Evolutionary conservation across 2,797 vertebrate species (phyloP), one percentile per base, ranked within the genome.

Genomic region (Pogonophryne albipinna): DNA sequence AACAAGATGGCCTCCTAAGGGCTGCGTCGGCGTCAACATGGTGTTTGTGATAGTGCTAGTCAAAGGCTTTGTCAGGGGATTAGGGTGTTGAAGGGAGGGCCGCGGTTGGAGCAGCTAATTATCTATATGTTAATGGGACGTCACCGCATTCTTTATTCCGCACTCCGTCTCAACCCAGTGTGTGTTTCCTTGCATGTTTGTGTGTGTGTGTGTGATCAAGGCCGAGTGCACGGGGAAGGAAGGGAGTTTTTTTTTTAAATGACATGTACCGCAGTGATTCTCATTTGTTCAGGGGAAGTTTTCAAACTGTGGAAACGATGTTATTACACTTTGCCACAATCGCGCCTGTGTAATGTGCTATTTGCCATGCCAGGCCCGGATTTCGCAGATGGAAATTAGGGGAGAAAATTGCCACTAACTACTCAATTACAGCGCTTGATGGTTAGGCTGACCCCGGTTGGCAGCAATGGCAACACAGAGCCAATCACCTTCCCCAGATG

Each of bases 391-490:
- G 94, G 93, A 95, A 96, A 96, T 95, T 95, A 95, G 91, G 93
- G 93, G 90, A 91, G 93, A 94, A 95, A 95, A 96, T 96, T 95
- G 94, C 93, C 93, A 94, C 95, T 95, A 95, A 96, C 95, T 95
- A 95, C 94, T 95, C 95, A 95, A 95, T 96, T 96, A 96, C 93
- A 88, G 92, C 88, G 90, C 93, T 94, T 94, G 95, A 95, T 95
- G 94, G 95, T 92, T 86, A 92, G 84, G 89, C 91, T 95, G 95
- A 96, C 95, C 95, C 92, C 90, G 31, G 89, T 95, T 94, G 94
- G 94, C 93, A 93, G 93, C 91, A 71, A 78, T 94, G 95, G 94
- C 93, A 93, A 94, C 92, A 93, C 89, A n/a, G 90, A 95, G 94
- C 95, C 95, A 96, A 96, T 95, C 95, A 91, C 92, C 92, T 94